Percentiles rank a stretch among this genome's conserved stretches.
phyloP scores from a whole-genome alignment of 2,113 vertebrate genomes.

The Hoplias malabaricus region DNA sequence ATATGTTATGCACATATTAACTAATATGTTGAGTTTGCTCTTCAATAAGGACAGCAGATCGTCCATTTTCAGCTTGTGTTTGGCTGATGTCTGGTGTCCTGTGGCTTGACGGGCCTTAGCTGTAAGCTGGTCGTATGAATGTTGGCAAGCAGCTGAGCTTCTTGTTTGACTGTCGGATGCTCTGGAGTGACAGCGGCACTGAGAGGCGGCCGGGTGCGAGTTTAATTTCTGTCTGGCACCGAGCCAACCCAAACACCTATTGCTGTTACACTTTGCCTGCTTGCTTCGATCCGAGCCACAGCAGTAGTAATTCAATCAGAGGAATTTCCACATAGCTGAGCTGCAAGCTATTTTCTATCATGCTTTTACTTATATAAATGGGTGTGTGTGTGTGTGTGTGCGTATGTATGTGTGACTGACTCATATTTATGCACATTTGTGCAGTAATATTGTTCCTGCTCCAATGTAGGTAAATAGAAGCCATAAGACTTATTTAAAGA shows the following conservation, averaged over 20 bases:
- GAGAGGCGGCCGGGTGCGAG: slow-evolving; percentile 38
- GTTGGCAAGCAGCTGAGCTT: slow-evolving; percentile 3
- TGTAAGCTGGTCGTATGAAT: neutral
- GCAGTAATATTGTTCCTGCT: slow-evolving; percentile 2
- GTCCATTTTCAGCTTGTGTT: neutral
- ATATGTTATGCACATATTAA: slow-evolving; percentile 2
- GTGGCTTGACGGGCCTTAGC: slow-evolving; percentile 2
- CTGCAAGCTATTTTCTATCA: slow-evolving; percentile 52
- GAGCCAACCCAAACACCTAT: slow-evolving; percentile 46
- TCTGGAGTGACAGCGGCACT: slow-evolving; percentile 13
- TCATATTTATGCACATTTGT: slow-evolving; percentile 2
- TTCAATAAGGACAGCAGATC: neutral
- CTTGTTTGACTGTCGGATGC: slow-evolving; percentile 14
- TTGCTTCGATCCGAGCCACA: slow-evolving; percentile 61
- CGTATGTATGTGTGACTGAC: neutral
- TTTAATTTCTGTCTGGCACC: slow-evolving; percentile 53
- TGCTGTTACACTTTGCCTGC: slow-evolving; percentile 39
- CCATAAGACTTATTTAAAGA: slow-evolving; percentile 1
- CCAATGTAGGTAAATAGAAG: slow-evolving; percentile 17
- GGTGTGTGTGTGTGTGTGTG: neutral
- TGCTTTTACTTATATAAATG: neutral
- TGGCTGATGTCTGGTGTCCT: neutral
- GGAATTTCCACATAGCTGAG: slow-evolving; percentile 53
- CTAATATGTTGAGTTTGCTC: neutral
- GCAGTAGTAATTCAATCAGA: slow-evolving; percentile 63